phyloP scores from a whole-genome alignment of 2,797 vertebrate species.

The Serranus cabrilla region DNA sequence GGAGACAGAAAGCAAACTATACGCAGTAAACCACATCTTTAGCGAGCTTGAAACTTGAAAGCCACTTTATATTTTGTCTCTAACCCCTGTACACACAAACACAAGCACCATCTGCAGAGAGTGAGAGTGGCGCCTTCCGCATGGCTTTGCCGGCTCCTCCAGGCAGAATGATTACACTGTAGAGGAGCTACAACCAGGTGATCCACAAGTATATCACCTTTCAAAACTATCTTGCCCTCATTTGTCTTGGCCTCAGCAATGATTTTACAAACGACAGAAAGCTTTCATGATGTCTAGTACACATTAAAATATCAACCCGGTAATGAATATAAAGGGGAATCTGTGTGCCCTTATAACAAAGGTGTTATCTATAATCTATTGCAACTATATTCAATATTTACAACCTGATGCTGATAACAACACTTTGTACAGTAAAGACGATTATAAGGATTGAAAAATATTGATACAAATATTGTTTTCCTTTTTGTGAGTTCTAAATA shows the following conservation, averaged over 20 bases:
- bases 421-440: too few species aligned
- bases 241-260: neutral
- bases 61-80: neutral
- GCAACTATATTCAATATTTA: too few species aligned
- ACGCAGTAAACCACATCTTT: neutral
- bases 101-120: conserved; percentile 13
- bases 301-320: neutral
- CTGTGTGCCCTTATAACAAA: neutral
- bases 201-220: conserved; percentile 10
- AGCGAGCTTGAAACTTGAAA: conserved; percentile 2
- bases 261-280: conserved; percentile 21
- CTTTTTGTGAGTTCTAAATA: too few species aligned
- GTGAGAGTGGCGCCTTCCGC: conserved; percentile 21
- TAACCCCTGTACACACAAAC: conserved; percentile 2
- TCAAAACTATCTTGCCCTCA: neutral
- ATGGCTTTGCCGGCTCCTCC: conserved; percentile 10
- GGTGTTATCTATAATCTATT: neutral
- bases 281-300: neutral
- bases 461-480: too few species aligned
- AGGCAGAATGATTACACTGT: conserved; percentile 31
- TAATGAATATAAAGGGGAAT: neutral
- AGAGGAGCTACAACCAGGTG: conserved; percentile 30
- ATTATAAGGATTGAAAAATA: too few species aligned
- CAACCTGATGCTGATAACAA: too few species aligned
- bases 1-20: neutral